Conservation (phyloP, 2,888 invertebrate genomes). For the Seira ritae region DNA sequence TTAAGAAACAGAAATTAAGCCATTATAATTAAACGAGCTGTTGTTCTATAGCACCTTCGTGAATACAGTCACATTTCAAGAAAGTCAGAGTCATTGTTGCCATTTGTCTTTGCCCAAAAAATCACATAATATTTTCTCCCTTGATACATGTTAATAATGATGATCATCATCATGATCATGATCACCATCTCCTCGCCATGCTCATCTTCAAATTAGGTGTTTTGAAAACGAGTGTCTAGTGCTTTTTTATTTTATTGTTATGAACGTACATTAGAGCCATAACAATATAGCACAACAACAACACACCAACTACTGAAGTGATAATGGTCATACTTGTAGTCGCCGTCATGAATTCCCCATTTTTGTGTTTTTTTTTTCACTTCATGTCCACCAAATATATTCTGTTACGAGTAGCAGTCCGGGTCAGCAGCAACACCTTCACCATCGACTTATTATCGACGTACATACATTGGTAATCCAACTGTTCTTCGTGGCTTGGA, state of each 20-base stretch:
- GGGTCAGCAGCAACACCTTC: constrained; percentile 46
- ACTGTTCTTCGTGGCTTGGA: background rate
- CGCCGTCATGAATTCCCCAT: background rate
- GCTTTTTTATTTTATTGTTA: constrained; percentile 22
- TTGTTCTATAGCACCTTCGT: too few relatives aligned
- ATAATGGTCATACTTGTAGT: constrained; percentile 26
- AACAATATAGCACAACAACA: too few relatives aligned
- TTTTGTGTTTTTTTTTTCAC: constrained; percentile 33
- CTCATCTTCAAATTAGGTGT: background rate
- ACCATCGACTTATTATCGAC: constrained; percentile 40
- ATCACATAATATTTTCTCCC: background rate
- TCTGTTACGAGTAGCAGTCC: too few relatives aligned
- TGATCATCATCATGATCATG: too few relatives aligned
- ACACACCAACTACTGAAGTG: background rate
- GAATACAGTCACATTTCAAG: too few relatives aligned
- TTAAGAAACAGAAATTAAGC: too few relatives aligned
- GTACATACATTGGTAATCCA: constrained; percentile 28
- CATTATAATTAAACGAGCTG: too few relatives aligned
- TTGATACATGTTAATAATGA: background rate
- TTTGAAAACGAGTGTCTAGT: background rate
- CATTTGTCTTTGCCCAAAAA: too few relatives aligned
- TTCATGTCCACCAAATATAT: too few relatives aligned
- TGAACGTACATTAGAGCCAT: too few relatives aligned
- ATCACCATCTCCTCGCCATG: too few relatives aligned
- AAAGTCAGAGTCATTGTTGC: too few relatives aligned